Evolutionary conservation across 2,888 invertebrate genomes (phyloP).

Genomic region (Auanema freiburgensis): DNA sequence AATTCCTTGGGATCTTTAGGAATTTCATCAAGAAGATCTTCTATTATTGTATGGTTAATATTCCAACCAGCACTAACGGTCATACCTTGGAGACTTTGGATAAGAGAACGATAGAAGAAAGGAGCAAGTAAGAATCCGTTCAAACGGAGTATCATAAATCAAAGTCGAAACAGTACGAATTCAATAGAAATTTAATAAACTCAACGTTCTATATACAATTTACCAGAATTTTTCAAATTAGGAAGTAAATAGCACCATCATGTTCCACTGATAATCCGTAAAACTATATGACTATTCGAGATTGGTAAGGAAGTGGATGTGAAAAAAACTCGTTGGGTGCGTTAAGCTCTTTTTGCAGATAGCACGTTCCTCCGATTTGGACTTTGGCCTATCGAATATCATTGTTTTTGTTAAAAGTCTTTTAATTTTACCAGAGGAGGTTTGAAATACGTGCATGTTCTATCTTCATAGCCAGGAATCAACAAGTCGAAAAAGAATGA

Average conservation of each 20-base stretch:
- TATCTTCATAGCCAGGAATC: constrained; percentile 17
- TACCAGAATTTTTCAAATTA: background rate
- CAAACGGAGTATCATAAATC: background rate
- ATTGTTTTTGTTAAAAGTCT: background rate
- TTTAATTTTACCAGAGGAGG: too few species aligned
- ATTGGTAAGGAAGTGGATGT: background rate
- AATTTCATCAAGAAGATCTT: constrained; percentile 19
- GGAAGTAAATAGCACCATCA: constrained; percentile 7
- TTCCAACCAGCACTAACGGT: constrained; percentile 27
- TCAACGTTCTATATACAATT: background rate
- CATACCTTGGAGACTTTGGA: background rate
- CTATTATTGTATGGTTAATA: constrained; percentile 21
- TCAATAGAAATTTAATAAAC: too few species aligned
- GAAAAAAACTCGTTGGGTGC: too few species aligned
- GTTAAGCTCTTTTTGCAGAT: constrained; percentile 15
- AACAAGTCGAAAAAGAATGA: constrained; percentile 21
- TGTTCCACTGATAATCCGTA: constrained; percentile 10
- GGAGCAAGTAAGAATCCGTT: background rate
- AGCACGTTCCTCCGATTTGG: constrained; percentile 17
- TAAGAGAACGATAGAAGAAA: background rate
- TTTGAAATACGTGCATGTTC: constrained; percentile 12
- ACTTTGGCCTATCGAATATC: background rate
- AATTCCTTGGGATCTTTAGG: constrained; percentile 19
- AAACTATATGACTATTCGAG: background rate
- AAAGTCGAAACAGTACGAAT: background rate